Evolutionary conservation across 1,140 invertebrate species (phyloP).

Genomic region (Delia radicum): DNA sequence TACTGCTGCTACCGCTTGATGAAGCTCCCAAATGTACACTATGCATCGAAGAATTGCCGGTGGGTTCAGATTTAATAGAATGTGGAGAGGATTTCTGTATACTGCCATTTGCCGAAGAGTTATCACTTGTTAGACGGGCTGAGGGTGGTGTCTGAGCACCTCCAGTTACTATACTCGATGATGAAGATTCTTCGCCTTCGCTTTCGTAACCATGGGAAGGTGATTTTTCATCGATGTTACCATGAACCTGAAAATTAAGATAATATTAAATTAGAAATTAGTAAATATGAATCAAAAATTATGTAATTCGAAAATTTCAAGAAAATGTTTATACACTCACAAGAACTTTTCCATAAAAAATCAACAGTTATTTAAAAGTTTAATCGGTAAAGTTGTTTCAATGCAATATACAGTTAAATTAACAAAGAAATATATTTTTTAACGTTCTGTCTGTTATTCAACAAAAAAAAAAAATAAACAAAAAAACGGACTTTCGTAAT

Average conservation of each 20-base stretch:
- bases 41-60: conserved; percentile 39
- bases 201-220: conserved; percentile 61
- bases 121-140: conserved; percentile 46
- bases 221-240: conserved; percentile 57
- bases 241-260: conserved; percentile 58
- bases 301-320: background rate
- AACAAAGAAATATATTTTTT: too few species aligned
- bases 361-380: too few species aligned
- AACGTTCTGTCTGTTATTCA: too few species aligned
- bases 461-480: too few species aligned
- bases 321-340: too few species aligned
- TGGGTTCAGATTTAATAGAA: conserved; percentile 50
- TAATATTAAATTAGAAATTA: too few species aligned
- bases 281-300: background rate
- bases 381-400: too few species aligned
- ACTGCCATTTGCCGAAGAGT: conserved; percentile 42
- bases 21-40: conserved; percentile 49
- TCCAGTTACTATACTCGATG: conserved; percentile 55
- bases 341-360: too few species aligned
- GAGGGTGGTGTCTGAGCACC: conserved; percentile 55
- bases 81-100: conserved; percentile 55
- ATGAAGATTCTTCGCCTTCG: conserved; percentile 63
- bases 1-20: conserved; percentile 54
- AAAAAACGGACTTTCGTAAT: too few species aligned
- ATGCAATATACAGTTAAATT: too few species aligned